These are phyloP conservation scores for Carduelis carduelis DNA, from an alignment of 2,797 vertebrate species.

Conservation along the genomic window DNA sequence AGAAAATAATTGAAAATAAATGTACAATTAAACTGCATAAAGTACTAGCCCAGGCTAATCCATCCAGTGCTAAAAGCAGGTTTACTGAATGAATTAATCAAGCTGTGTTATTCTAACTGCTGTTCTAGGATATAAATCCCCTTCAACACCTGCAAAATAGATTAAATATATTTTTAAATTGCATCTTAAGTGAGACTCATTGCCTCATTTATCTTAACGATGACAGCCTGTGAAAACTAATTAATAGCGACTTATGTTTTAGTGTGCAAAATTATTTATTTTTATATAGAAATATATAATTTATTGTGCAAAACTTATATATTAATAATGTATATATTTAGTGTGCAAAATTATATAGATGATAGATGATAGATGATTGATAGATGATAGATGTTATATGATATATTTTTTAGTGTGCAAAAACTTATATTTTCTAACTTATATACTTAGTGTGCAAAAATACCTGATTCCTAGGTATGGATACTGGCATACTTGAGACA, in stretches of 20 bases:
- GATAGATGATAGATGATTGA: too few relatives aligned
- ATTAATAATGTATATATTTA: not conserved
- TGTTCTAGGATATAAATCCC: not conserved
- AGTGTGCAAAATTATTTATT: not conserved
- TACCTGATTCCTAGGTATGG: not conserved
- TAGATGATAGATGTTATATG: too few relatives aligned
- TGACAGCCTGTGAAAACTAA: not conserved
- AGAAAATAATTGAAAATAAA: conserved; percentile 44
- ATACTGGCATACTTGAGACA: not conserved
- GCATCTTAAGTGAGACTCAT: not conserved
- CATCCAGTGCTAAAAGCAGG: not conserved
- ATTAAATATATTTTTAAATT: conserved; percentile 10
- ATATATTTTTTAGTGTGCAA: not conserved
- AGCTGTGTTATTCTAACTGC: not conserved
- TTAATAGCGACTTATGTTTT: not conserved
- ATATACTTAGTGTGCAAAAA: not conserved
- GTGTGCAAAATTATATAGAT: not conserved
- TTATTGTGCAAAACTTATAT: not conserved
- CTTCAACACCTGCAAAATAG: not conserved
- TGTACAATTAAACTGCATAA: not conserved
- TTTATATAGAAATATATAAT: too few relatives aligned
- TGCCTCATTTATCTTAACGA: conserved; percentile 17
- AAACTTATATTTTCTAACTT: not conserved
- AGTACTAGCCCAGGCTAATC: not conserved
- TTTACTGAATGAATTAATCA: conserved; percentile 39